Evolutionary conservation across 2,888 invertebrate species (phyloP).

Genomic region (Eledone cirrhosa): DNA sequence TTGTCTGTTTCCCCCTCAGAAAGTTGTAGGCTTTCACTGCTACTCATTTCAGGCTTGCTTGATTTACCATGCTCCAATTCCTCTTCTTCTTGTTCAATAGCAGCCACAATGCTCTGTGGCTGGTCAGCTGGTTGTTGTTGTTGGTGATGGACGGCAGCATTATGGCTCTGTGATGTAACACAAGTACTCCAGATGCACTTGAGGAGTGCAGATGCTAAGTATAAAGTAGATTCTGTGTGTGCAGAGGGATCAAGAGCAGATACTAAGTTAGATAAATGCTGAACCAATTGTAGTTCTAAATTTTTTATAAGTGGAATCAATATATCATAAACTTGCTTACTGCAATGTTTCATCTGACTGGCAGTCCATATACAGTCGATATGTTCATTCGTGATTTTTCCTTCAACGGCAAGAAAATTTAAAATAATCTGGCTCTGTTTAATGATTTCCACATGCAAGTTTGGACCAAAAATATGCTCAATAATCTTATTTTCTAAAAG

Average conservation of each 20-base stretch:
- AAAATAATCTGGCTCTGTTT: constrained; percentile 94
- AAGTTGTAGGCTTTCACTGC: constrained; percentile 52
- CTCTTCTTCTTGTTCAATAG: constrained; percentile 49
- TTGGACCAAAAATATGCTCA: constrained; percentile 95
- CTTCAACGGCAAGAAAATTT: constrained; percentile 91
- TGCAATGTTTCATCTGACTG: constrained; percentile 92
- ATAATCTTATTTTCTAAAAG: constrained; percentile 88
- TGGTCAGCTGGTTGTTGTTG: constrained; percentile 34
- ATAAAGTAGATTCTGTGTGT: constrained; percentile 92
- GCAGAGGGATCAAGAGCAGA: constrained; percentile 88
- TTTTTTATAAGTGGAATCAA: constrained; percentile 90
- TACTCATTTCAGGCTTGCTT: constrained; percentile 49
- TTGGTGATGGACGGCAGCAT: constrained; percentile 35
- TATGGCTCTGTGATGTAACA: constrained; percentile 48
- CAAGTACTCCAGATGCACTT: constrained; percentile 89
- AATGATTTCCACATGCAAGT: constrained; percentile 93
- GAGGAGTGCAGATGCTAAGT: constrained; percentile 86
- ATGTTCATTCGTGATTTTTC: constrained; percentile 87
- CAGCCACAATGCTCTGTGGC: constrained; percentile 44
- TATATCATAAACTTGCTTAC: constrained; percentile 90
- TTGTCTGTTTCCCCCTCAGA: constrained; percentile 39
- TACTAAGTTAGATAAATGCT: constrained; percentile 87
- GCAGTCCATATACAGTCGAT: constrained; percentile 94
- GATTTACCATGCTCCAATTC: constrained; percentile 48
- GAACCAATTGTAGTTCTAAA: constrained; percentile 85